These are phyloP conservation scores for Heterocephalus glaber DNA, from an alignment of 2,113 vertebrate genomes.

Conservation along the genomic window DNA sequence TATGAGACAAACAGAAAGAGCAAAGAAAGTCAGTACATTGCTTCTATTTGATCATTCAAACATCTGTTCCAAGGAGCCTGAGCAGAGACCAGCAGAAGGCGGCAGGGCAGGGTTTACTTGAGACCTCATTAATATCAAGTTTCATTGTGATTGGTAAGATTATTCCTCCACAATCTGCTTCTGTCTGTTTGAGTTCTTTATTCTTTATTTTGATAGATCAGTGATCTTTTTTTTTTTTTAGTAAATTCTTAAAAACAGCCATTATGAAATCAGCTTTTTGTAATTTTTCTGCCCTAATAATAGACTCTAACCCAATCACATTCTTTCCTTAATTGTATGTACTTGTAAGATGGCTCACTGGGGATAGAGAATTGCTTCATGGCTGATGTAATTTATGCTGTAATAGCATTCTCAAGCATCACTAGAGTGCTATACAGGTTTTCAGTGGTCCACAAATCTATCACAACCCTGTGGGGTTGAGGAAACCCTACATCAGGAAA, in stretches of 20 bases:
- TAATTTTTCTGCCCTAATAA: slow-evolving; percentile 34
- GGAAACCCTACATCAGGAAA: background rate
- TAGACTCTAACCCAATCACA: background rate
- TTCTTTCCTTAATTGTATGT: background rate
- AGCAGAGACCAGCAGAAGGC: background rate
- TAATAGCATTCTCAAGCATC: background rate
- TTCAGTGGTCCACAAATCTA: background rate
- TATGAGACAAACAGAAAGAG: slow-evolving; percentile 9
- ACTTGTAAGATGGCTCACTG: slow-evolving; percentile 9
- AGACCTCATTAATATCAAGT: background rate
- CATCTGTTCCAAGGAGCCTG: background rate
- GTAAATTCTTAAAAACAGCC: background rate
- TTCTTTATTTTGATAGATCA: background rate
- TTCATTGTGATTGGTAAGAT: slow-evolving; percentile 14
- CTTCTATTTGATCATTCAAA: background rate
- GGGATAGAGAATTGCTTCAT: slow-evolving; percentile 9
- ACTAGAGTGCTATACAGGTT: background rate
- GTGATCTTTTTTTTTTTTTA: background rate
- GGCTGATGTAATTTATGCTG: background rate
- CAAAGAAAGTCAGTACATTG: background rate
- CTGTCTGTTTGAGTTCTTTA: background rate
- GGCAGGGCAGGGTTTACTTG: background rate
- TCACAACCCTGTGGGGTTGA: background rate
- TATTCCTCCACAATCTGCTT: background rate
- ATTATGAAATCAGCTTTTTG: slow-evolving; percentile 3